phyloP scores from a whole-genome alignment of 2,888 invertebrate species.

The Netelia inedita region DNA sequence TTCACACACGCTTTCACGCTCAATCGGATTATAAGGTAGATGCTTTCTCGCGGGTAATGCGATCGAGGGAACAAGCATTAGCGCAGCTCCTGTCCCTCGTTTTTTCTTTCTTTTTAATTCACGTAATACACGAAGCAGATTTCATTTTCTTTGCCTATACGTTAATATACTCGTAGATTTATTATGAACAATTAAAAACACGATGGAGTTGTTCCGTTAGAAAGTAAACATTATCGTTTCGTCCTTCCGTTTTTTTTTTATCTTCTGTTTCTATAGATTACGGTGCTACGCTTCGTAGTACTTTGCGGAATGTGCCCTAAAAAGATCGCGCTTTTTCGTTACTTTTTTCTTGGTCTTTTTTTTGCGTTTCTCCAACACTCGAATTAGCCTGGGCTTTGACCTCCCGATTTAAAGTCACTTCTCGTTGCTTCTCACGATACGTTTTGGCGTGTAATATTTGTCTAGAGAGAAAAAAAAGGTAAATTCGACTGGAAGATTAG shows the following conservation, averaged over 20 bases:
- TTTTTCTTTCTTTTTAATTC: constrained; percentile 18
- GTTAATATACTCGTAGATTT: constrained; percentile 59
- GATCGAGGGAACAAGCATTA: constrained; percentile 35
- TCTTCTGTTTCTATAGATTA: constrained; percentile 28
- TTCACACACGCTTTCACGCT: constrained; percentile 29
- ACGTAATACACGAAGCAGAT: constrained; percentile 51
- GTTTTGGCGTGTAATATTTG: constrained; percentile 39
- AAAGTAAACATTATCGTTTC: constrained; percentile 43
- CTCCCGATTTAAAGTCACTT: constrained; percentile 61
- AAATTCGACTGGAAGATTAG: constrained; percentile 44
- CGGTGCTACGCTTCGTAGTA: constrained; percentile 56
- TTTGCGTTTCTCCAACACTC: constrained; percentile 18
- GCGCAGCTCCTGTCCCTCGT: not conserved
- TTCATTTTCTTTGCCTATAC: constrained; percentile 46
- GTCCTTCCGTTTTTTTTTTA: constrained; percentile 30
- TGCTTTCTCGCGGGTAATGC: constrained; percentile 56
- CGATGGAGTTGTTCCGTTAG: constrained; percentile 45
- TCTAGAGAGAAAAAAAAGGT: constrained; percentile 41
- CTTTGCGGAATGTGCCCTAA: constrained; percentile 69
- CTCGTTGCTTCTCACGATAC: not conserved
- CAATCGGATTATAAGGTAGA: constrained; percentile 52
- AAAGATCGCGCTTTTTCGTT: constrained; percentile 1
- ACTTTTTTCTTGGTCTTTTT: constrained; percentile 20
- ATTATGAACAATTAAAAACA: constrained; percentile 57
- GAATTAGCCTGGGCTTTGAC: constrained; percentile 20